These are phyloP conservation scores for Mesaphorura yosii DNA, from an alignment of 1,140 invertebrate species.

Conservation along the genomic window DNA sequence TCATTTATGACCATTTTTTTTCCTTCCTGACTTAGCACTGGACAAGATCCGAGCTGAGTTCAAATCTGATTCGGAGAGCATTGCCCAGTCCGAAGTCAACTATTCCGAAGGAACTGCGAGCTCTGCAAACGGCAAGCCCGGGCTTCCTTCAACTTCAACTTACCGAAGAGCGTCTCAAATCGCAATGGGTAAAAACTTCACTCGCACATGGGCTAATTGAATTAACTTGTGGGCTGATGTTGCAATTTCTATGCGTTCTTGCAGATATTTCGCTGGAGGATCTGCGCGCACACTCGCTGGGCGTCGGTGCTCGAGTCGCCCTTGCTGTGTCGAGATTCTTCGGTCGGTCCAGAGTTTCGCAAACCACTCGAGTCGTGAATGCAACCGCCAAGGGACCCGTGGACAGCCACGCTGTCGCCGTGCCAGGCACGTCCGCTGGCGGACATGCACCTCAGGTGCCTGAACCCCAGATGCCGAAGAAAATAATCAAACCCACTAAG, in stretches of 20 bases:
- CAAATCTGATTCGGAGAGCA: constrained; percentile 37
- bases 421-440: too few relatives aligned
- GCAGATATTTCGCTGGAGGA: constrained; percentile 28
- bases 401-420: too few relatives aligned
- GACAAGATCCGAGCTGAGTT: constrained; percentile 41
- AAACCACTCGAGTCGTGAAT: too few relatives aligned
- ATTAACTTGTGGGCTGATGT: too few relatives aligned
- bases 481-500: constrained; percentile 2
- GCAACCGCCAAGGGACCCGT: too few relatives aligned
- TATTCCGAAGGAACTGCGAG: constrained; percentile 29
- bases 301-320: constrained; percentile 12
- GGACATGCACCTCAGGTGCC: too few relatives aligned
- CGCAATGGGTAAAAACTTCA: constrained; percentile 28
- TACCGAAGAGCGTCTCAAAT: constrained; percentile 30
- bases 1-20: too few relatives aligned
- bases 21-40: constrained; percentile 42
- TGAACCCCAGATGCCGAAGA: too few relatives aligned
- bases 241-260: neutral
- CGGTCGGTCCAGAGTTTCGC: constrained; percentile 17
- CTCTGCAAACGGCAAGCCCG: constrained; percentile 13
- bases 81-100: constrained; percentile 32
- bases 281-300: constrained; percentile 19
- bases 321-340: constrained; percentile 17
- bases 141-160: constrained; percentile 18
- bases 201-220: too few relatives aligned